phyloP scores from a whole-genome alignment of 2,888 invertebrate genomes.

The Metalampra italica region DNA sequence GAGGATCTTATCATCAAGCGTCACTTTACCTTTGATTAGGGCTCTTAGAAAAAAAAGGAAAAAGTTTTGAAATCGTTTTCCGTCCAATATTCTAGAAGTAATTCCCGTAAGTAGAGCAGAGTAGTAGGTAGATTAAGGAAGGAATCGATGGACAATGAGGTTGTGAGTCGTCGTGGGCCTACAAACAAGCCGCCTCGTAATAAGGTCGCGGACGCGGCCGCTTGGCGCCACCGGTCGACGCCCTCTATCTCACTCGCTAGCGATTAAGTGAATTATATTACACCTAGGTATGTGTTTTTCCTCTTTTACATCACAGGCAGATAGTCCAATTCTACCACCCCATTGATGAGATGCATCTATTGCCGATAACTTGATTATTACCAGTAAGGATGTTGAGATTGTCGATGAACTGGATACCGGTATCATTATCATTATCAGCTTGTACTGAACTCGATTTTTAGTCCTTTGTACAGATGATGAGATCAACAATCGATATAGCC shows the following conservation, averaged over 20 bases:
- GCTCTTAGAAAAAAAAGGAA: too few species aligned
- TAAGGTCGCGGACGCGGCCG: slow-evolving; percentile 68
- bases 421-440: too few species aligned
- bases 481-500: slow-evolving; percentile 19
- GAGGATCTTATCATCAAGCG: too few species aligned
- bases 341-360: too few species aligned
- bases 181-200: slow-evolving; percentile 38
- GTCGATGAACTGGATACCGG: too few species aligned
- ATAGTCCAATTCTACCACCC: too few species aligned
- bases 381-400: too few species aligned
- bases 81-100: slow-evolving; percentile 4
- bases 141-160: slow-evolving; percentile 63
- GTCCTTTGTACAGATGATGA: neutral
- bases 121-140: slow-evolving; percentile 34
- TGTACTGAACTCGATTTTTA: too few species aligned
- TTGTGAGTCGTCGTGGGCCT: slow-evolving; percentile 47
- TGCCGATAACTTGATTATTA: too few species aligned
- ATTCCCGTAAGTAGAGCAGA: slow-evolving; percentile 30
- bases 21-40: too few species aligned
- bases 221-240: slow-evolving; percentile 58
- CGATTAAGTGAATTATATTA: slow-evolving; percentile 26
- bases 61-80: too few species aligned
- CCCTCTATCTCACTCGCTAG: slow-evolving; percentile 49
- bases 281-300: slow-evolving; percentile 3
- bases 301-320: neutral